Evolutionary conservation across 2,113 vertebrate species (phyloP), one percentile per base, ranked within the genome.

Genomic region (Pseudorhombus dupliciocellatus): DNA sequence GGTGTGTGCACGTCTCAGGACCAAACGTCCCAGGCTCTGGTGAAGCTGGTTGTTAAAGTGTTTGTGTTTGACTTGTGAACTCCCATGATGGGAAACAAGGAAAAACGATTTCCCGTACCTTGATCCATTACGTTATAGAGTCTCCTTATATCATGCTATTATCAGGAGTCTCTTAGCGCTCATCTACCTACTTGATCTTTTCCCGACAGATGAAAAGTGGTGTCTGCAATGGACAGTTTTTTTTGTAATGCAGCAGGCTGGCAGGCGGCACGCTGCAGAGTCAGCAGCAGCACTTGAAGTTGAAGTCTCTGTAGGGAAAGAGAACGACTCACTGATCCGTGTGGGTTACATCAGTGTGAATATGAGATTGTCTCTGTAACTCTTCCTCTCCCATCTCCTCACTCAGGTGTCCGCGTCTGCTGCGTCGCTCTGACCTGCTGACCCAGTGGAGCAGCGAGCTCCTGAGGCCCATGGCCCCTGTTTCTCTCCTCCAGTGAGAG

Each of bases 401-500:
- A 44, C 52, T 34, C 37, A 79, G 73, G 53, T 55, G 1, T 50
- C 44, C 28, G 37, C 10, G 2, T 14, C 71, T 57, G 20, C 44
- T 31, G 14, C 16, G 24, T 42, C 56, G 0, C 15, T 22, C 58
- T 51, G 51, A 62, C 16, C 81, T 78, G 61, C 44, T 44, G 14
- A 51, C 57, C 58, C 30, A 7, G 63, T 28, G 83, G 85, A 80
- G 79, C 82, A 71, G 51, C 67, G 42, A 75, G 83, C 79, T 83
- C 82, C 62, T 26, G 50, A 70, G 76, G 73, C 72, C 72, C 80
- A 92, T 93, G 92, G 92, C 89, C 79, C 61, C 72, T 30, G 73
- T 66, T 75, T 84, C 75, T 74, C 73, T 74, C 51, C 66, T 26
- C 28, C 55, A 77, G 77, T 87, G 82, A 91, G 78, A 83, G 87